Percentiles rank a stretch among this genome's conserved stretches.
Conservation (phyloP, 1,140 invertebrate genomes). For the Rhyzopertha dominica region DNA sequence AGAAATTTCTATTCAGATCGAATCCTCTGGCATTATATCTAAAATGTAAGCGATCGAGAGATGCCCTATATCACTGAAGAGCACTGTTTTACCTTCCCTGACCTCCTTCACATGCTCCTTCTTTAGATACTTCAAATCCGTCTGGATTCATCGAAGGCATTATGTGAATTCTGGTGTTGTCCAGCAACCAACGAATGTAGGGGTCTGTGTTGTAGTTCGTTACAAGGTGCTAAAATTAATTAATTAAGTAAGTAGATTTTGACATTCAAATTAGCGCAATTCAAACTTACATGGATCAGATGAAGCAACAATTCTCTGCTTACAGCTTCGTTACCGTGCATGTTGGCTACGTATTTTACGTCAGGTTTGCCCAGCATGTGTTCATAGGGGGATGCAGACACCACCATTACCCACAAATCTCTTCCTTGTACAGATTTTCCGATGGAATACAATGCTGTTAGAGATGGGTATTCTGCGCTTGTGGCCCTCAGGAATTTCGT, state of each 20-base stretch:
- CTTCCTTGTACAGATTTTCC: conserved; percentile 45
- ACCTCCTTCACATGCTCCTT: conserved; percentile 46
- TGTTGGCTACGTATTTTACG: conserved; percentile 55
- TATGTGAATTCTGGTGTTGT: conserved; percentile 52
- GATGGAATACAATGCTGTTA: conserved; percentile 33
- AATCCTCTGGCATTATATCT: conserved; percentile 12
- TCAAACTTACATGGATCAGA: conserved; percentile 47
- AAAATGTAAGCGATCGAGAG: not conserved
- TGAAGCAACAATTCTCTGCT: conserved; percentile 55
- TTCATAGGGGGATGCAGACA: conserved; percentile 48
- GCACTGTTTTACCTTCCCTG: conserved; percentile 43
- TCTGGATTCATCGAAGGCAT: conserved; percentile 54
- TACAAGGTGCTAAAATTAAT: conserved; percentile 43
- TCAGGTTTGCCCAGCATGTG: conserved; percentile 51
- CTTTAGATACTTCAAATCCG: conserved; percentile 45
- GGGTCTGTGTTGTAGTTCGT: conserved; percentile 44
- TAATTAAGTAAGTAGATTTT: conserved; percentile 6
- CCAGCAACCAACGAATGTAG: conserved; percentile 45
- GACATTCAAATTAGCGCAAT: not conserved
- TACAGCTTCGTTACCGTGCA: conserved; percentile 55
- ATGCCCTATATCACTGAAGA: conserved; percentile 7
- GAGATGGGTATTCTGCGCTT: conserved; percentile 15
- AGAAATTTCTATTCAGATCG: conserved; percentile 50
- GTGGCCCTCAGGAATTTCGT: conserved; percentile 28
- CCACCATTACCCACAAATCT: conserved; percentile 58